Percentiles rank a stretch among this genome's conserved stretches.
phyloP scores from a whole-genome alignment of 2,888 invertebrate species.

The Polyommatus iphigenia region DNA sequence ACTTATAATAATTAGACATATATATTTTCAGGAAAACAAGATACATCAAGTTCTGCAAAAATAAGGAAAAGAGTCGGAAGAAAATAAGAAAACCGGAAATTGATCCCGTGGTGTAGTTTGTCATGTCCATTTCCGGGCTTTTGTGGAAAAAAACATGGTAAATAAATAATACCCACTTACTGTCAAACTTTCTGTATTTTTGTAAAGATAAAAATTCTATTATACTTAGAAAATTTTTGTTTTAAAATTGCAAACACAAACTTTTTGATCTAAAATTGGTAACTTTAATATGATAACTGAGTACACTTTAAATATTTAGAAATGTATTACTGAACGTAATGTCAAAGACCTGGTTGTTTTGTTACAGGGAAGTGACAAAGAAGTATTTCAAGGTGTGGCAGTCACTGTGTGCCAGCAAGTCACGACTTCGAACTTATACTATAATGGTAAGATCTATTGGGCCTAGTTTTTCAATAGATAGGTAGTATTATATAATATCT shows the following conservation, averaged over 20 bases:
- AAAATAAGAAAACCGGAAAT: not conserved
- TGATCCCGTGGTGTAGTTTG: not conserved
- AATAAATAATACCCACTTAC: not conserved
- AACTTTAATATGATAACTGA: not conserved
- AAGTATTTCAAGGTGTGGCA: constrained; percentile 1
- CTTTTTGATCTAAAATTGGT: no score
- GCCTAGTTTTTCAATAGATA: not conserved
- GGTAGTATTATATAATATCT: no score
- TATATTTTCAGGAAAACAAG: not conserved
- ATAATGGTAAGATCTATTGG: not conserved
- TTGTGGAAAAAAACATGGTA: not conserved
- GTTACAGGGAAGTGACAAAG: not conserved
- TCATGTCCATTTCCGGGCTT: not conserved
- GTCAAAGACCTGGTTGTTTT: not conserved
- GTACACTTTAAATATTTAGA: not conserved
- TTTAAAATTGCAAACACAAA: no score
- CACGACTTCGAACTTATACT: not conserved
- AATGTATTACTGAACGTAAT: not conserved
- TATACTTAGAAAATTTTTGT: no score
- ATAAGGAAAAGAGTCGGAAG: not conserved
- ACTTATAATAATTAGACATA: not conserved
- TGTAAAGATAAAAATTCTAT: no score
- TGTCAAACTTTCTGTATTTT: no score
- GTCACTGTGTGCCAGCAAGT: not conserved
- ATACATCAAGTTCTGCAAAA: not conserved